These are phyloP conservation scores for Labia minor DNA, from an alignment of 2,888 invertebrate species.

Conservation along the genomic window DNA sequence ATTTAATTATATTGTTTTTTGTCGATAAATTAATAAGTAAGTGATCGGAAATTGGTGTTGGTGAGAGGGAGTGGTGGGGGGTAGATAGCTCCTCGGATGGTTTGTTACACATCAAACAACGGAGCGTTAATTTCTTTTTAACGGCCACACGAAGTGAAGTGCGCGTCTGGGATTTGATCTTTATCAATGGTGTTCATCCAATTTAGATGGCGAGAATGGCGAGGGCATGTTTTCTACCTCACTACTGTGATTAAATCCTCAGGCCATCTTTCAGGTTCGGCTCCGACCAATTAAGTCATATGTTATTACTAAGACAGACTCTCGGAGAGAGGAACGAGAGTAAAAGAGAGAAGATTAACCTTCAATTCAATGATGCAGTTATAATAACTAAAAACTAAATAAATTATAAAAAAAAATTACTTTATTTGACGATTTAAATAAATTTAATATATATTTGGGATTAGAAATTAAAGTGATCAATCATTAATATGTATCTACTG, in stretches of 20 bases:
- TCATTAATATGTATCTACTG: too few species aligned
- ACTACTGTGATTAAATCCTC: slow-evolving; percentile 4
- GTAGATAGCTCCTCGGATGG: background rate
- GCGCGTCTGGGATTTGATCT: background rate
- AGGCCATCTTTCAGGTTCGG: background rate
- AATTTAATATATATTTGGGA: too few species aligned
- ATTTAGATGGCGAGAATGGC: slow-evolving; percentile 2
- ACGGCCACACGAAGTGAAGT: background rate
- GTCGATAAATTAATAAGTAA: background rate
- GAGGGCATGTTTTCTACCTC: background rate
- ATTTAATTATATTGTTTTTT: background rate
- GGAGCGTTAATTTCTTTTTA: background rate
- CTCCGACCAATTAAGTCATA: slow-evolving; percentile 13
- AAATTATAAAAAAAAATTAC: too few species aligned
- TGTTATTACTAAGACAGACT: background rate
- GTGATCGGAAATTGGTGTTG: background rate
- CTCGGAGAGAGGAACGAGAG: background rate
- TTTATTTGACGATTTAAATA: too few species aligned
- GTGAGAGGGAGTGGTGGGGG: too few species aligned
- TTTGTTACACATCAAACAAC: background rate
- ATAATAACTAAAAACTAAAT: too few species aligned
- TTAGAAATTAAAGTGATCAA: too few species aligned
- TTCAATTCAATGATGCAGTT: too few species aligned
- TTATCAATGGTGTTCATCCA: slow-evolving; percentile 8
- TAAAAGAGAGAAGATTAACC: too few species aligned